Conservation (phyloP, 2,888 invertebrate genomes). For the Anthrax anthrax region DNA sequence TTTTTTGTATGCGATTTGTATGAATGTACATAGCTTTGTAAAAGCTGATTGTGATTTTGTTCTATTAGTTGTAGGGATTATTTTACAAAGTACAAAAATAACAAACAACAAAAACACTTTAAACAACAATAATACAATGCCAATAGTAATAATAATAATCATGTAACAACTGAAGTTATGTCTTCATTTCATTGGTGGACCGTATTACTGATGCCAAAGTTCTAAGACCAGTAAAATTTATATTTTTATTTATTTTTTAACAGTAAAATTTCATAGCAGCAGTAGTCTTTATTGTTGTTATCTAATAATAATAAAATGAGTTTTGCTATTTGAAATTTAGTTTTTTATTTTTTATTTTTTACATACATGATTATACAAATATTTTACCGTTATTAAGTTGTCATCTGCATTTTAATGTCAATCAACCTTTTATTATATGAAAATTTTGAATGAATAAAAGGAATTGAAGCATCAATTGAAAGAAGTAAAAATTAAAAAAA, state of each 20-base stretch:
- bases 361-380: background rate
- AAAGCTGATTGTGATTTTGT: too few species aligned
- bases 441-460: background rate
- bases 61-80: too few species aligned
- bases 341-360: background rate
- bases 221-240: too few species aligned
- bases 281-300: background rate
- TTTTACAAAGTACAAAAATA: too few species aligned
- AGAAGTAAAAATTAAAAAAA: too few species aligned
- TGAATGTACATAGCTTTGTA: too few species aligned
- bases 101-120: too few species aligned
- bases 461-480: too few species aligned
- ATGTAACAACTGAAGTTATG: background rate
- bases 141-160: too few species aligned
- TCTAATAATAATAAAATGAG: background rate
- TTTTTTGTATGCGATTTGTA: too few species aligned
- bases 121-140: too few species aligned
- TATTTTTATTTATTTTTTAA: background rate
- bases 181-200: background rate
- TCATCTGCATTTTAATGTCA: constrained; percentile 1
- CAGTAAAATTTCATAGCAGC: too few species aligned
- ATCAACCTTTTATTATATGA: constrained; percentile 1
- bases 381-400: constrained; percentile 6
- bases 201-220: background rate
- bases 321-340: background rate